Evolutionary conservation across 1,140 invertebrate genomes (phyloP).

Genomic region (Cheumatopsyche charites): DNA sequence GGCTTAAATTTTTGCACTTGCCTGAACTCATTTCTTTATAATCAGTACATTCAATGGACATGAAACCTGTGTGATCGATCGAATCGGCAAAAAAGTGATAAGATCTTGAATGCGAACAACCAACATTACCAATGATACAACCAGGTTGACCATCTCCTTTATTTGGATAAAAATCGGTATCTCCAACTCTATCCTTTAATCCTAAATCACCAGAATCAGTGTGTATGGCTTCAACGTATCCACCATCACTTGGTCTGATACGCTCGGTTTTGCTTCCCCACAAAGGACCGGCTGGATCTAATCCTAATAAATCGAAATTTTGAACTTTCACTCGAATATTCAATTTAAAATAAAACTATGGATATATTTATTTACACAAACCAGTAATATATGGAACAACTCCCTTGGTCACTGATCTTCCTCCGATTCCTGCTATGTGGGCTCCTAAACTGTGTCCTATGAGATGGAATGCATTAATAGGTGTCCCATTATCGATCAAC

Average conservation of each 20-base stretch:
- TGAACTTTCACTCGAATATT: background rate
- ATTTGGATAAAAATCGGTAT: slow-evolving; percentile 69
- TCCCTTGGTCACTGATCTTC: slow-evolving; percentile 48
- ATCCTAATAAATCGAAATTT: background rate
- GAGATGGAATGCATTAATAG: slow-evolving; percentile 54
- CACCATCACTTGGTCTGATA: slow-evolving; percentile 60
- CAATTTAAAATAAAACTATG: background rate
- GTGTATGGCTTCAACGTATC: slow-evolving; percentile 70
- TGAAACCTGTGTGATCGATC: slow-evolving; percentile 47
- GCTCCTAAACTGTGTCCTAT: slow-evolving; percentile 68
- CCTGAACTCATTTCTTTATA: slow-evolving; percentile 31
- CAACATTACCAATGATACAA: slow-evolving; percentile 55
- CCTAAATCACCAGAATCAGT: slow-evolving; percentile 66
- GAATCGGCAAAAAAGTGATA: slow-evolving; percentile 62
- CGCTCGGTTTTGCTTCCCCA: slow-evolving; percentile 48
- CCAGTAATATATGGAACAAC: slow-evolving; percentile 42
- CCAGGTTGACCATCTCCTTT: slow-evolving; percentile 66
- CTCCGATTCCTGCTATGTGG: slow-evolving; percentile 62
- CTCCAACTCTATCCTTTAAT: slow-evolving; percentile 58
- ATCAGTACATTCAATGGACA: slow-evolving; percentile 29
- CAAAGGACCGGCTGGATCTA: slow-evolving; percentile 61
- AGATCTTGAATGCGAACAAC: slow-evolving; percentile 57
- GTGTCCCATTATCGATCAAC: slow-evolving; percentile 50
- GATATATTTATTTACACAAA: background rate
- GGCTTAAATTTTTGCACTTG: slow-evolving; percentile 32